Percentiles rank a stretch among this genome's conserved stretches.
Conservation (phyloP, 2,888 invertebrate genomes). For the Peribatodes rhomboidaria region DNA sequence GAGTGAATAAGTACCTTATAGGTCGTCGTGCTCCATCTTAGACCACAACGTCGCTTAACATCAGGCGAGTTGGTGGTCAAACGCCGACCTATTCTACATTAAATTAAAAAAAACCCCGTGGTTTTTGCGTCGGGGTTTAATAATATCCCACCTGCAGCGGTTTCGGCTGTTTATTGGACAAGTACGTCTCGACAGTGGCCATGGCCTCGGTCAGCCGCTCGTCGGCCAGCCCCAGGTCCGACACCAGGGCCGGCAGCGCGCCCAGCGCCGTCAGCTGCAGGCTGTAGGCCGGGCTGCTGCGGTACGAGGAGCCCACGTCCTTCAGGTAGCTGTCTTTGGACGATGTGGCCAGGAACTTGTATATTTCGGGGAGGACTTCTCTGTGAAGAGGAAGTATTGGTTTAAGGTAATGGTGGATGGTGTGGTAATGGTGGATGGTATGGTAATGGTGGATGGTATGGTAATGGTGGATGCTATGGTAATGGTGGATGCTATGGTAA, state of each 20-base stretch:
- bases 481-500: too few relatives aligned
- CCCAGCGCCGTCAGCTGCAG: conserved; percentile 83
- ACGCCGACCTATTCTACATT: too few relatives aligned
- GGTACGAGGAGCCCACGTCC: conserved; percentile 85
- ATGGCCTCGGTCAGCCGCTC: conserved; percentile 73
- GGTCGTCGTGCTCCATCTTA: too few relatives aligned
- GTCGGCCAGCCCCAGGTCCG: conserved; percentile 78
- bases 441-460: too few relatives aligned
- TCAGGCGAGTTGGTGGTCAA: too few relatives aligned
- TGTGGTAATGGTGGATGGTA: too few relatives aligned
- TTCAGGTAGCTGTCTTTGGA: conserved; percentile 86
- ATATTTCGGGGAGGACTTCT: conserved; percentile 89
- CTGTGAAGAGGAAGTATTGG: conserved; percentile 66
- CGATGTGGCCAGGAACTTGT: conserved; percentile 82
- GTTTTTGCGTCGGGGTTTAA: too few relatives aligned
- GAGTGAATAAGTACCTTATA: too few relatives aligned
- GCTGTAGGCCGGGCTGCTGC: conserved; percentile 79
- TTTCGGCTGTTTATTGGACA: conserved; percentile 87
- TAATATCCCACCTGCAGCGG: conserved; percentile 86
- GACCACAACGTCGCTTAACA: too few relatives aligned
- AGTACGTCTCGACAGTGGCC: conserved; percentile 78
- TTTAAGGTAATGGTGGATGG: not conserved
- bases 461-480: too few relatives aligned
- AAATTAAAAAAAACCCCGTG: too few relatives aligned
- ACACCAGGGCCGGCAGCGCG: conserved; percentile 77